Evolutionary conservation across 2,888 invertebrate genomes (phyloP).

Genomic region (Himalopsyche anomala): DNA sequence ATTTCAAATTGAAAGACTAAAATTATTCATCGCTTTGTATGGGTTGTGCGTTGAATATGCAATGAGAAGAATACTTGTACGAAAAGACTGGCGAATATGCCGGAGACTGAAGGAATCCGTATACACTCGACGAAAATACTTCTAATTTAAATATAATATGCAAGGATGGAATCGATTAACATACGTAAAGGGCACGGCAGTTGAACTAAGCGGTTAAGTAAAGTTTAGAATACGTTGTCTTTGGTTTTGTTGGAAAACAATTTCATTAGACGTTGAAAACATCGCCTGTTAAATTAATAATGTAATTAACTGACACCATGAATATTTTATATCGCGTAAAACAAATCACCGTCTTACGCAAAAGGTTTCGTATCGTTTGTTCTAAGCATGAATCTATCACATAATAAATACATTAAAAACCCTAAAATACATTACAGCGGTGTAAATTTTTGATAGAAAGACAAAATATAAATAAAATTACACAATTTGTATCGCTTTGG

Average conservation of each 20-base stretch:
- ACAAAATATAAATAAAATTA: too few species aligned
- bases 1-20: constrained; percentile 43
- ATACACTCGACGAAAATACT: not conserved
- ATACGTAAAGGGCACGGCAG: not conserved
- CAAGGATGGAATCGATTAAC: constrained; percentile 24
- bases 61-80: constrained; percentile 24
- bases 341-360: too few species aligned
- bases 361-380: too few species aligned
- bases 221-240: not conserved
- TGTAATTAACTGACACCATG: too few species aligned
- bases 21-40: constrained; percentile 43
- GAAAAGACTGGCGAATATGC: constrained; percentile 1
- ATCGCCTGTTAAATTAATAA: too few species aligned
- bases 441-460: too few species aligned
- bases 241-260: not conserved
- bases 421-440: too few species aligned
- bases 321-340: too few species aligned
- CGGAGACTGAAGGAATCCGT: constrained; percentile 36
- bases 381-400: too few species aligned
- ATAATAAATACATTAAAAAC: too few species aligned
- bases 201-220: not conserved
- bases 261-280: too few species aligned
- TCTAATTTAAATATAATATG: constrained; percentile 25
- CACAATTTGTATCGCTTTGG: too few species aligned
- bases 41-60: constrained; percentile 37